phyloP scores from a whole-genome alignment of 2,113 vertebrate species.

The Chloropsis cyanopogon region DNA sequence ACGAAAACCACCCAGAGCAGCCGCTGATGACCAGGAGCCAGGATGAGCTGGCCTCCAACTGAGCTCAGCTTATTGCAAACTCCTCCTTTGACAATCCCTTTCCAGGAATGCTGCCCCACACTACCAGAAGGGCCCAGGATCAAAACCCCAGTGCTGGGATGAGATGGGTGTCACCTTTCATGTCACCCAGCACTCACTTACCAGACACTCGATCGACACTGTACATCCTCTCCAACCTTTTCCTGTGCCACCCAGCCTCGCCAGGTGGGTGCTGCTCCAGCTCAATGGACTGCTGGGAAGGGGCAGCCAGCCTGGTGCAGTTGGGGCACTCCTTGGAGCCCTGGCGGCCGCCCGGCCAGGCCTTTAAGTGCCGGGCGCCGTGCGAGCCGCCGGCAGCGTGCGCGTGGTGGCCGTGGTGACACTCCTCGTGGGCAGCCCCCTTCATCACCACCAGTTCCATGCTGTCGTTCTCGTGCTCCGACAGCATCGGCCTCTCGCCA shows the following conservation, averaged over 20 bases:
- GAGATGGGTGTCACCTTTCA: not conserved
- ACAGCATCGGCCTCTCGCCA: conserved; percentile 84
- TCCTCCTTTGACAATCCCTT: not conserved
- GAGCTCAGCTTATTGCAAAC: not conserved
- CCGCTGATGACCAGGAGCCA: not conserved
- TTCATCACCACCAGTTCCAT: conserved; percentile 89
- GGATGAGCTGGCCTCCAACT: accelerated
- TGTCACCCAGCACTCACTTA: conserved; percentile 15
- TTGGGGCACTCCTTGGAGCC: conserved; percentile 79
- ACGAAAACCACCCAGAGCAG: not conserved
- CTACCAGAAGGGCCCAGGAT: not conserved
- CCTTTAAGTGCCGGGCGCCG: conserved; percentile 76
- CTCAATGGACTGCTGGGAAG: conserved; percentile 84
- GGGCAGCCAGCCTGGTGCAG: conserved; percentile 74
- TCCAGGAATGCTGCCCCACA: not conserved
- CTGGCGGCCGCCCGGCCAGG: conserved; percentile 79
- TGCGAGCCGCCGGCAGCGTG: conserved; percentile 77
- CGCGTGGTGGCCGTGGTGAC: conserved; percentile 77
- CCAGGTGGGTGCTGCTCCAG: conserved; percentile 77
- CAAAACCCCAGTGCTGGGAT: accelerated
- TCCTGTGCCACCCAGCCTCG: conserved; percentile 76
- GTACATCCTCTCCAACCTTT: conserved; percentile 92
- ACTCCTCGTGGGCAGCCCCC: conserved; percentile 74
- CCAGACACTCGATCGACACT: conserved; percentile 89
- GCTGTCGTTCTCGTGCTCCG: conserved; percentile 76